Percentiles rank a stretch among this genome's conserved stretches.
Evolutionary conservation across 1,140 invertebrate genomes (phyloP).

Genomic region (Archegozetes longisetosus): DNA sequence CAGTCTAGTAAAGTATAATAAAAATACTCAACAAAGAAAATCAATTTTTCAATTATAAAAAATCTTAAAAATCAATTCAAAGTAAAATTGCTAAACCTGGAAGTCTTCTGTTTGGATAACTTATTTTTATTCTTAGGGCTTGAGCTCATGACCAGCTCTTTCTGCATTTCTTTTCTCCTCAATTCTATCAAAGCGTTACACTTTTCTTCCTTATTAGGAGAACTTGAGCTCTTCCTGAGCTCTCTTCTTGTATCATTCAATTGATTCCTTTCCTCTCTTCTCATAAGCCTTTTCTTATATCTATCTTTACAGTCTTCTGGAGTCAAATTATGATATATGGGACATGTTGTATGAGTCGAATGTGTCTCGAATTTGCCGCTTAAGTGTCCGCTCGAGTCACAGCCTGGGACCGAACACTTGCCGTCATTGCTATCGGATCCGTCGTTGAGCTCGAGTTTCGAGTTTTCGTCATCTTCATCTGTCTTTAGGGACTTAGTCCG

Average conservation of each 20-base stretch:
- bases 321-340: constrained; percentile 73
- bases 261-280: constrained; percentile 7
- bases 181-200: constrained; percentile 15
- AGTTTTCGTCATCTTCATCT: not conserved
- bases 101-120: not conserved
- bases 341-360: constrained; percentile 73
- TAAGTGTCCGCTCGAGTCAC: constrained; percentile 74
- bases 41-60: not conserved
- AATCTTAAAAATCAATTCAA: not conserved
- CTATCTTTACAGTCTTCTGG: constrained; percentile 59
- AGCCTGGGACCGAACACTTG: constrained; percentile 62
- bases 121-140: not conserved
- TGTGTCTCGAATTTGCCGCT: constrained; percentile 61
- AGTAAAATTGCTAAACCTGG: not conserved
- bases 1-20: not conserved
- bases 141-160: not conserved
- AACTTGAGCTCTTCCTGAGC: not conserved
- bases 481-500: not conserved
- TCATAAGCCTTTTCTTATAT: constrained; percentile 23
- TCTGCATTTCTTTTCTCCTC: constrained; percentile 14
- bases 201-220: constrained; percentile 8
- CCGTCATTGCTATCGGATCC: not conserved
- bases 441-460: not conserved
- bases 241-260: constrained; percentile 5
- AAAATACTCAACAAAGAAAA: not conserved